Percentiles rank a stretch among this genome's conserved stretches.
Evolutionary conservation across 1,140 invertebrate genomes (phyloP).

Genomic region (Mamestra configurata): DNA sequence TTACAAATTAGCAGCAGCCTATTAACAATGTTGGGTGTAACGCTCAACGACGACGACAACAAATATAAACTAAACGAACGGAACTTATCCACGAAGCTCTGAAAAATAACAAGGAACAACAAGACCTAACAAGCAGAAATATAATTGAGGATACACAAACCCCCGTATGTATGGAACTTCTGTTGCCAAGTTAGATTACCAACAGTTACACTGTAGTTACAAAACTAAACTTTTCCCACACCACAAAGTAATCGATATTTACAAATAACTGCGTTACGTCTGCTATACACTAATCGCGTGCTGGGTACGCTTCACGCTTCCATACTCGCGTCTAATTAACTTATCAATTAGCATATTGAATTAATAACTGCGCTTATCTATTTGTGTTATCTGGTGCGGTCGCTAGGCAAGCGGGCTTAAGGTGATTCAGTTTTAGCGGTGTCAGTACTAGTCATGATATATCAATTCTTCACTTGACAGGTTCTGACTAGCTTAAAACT

Average conservation of each 20-base stretch:
- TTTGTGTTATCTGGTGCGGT: slow-evolving; percentile 36
- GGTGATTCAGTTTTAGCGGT: not conserved
- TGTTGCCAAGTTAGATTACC: not conserved
- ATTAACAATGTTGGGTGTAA: not conserved
- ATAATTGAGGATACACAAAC: too few species aligned
- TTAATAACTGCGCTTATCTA: slow-evolving; percentile 48
- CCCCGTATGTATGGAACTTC: too few species aligned
- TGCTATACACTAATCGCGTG: slow-evolving; percentile 13
- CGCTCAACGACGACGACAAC: not conserved
- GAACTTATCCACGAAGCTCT: not conserved
- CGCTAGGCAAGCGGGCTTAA: not conserved
- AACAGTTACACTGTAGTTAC: not conserved
- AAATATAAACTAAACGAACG: too few species aligned
- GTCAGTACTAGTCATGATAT: not conserved
- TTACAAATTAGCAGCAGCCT: slow-evolving; percentile 1
- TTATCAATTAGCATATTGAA: slow-evolving; percentile 55
- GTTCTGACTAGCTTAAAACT: too few species aligned
- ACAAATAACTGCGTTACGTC: slow-evolving; percentile 35
- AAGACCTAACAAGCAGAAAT: too few species aligned
- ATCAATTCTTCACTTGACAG: not conserved
- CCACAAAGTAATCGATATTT: slow-evolving; percentile 6
- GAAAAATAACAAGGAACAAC: not conserved
- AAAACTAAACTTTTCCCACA: not conserved
- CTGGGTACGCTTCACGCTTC: slow-evolving; percentile 32
- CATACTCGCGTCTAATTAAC: slow-evolving; percentile 45